Evolutionary conservation across 2,113 vertebrate species (phyloP), one percentile per base, ranked within the genome.

Genomic region (Mormoops blainvillei): DNA sequence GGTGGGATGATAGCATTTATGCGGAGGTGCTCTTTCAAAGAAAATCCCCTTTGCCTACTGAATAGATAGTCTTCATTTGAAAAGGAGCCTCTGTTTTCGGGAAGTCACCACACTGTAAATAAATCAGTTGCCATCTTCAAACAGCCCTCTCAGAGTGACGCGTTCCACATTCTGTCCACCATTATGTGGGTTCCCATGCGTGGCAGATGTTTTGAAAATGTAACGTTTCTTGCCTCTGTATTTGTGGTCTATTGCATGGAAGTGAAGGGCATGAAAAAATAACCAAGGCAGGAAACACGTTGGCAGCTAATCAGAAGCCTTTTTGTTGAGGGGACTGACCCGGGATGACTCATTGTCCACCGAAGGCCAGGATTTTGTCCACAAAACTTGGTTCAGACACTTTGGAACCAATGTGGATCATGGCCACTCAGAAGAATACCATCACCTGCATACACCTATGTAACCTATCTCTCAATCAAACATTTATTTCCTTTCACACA

Each of bases 301-400:
- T 92, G 70, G 56, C 31, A 76, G 24, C n/a, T 33, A 38, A 78
- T 89, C 50, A 85, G 31, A 94, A 76, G 71, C 61, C 24, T 16
- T 58, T 84, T 76, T 63, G 20, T 61, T 22, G 16, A 4, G 12
- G 0, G 74, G 85, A 41, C 15, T 54, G 41, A 43, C 61, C 28
- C 73, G 45, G 22, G 86, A 58, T 61, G 89, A 68, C 12, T 43
- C 36, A 2, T 18, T 89, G 48, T 22, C 38, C 87, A 24, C 33
- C 89, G 36, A 38, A 91, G 8, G n/a, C 26, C 2, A 82, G 50
- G 4, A 1, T 81, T 74, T 36, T 19, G 43, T 38, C 13, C 24
- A 63, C 85, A 67, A 36, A 58, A 52, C 4, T 78, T 61, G 24
- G 58, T 68, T 90, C 28, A 45, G 43, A 54, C 41, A 38, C 20